Evolutionary conservation across 92 coral and sea anemone species (phyloP).

Genomic region (Porites rus): DNA sequence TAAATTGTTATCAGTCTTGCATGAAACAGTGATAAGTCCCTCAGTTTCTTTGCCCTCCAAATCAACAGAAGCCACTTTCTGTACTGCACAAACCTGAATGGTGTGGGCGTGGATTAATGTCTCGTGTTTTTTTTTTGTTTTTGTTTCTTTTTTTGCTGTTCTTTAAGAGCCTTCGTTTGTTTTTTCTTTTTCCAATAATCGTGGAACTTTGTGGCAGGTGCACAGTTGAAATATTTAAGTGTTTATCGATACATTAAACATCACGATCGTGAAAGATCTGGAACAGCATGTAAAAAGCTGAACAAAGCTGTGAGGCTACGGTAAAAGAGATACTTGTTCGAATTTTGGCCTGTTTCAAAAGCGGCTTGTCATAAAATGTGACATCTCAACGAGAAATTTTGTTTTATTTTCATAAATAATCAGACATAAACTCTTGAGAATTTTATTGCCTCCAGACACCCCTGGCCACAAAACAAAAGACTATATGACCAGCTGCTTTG

Average conservation of each 20-base stretch:
- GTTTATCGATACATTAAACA: not conserved
- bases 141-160: too few species aligned
- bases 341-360: not conserved
- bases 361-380: not conserved
- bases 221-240: not conserved
- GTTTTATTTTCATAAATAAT: not conserved
- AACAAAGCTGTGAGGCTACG: conserved; percentile 5
- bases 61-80: too few species aligned
- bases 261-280: not conserved
- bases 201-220: not conserved
- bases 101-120: too few species aligned
- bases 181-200: not conserved
- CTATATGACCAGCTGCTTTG: conserved; percentile 15
- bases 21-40: too few species aligned
- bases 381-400: not conserved
- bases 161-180: not conserved
- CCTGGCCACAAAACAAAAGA: not conserved
- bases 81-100: too few species aligned
- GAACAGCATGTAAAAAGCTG: not conserved
- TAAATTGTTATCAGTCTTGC: too few species aligned
- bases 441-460: not conserved
- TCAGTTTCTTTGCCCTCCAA: too few species aligned
- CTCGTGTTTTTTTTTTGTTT: too few species aligned
- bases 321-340: not conserved
- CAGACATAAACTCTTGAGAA: too few species aligned